phyloP scores from a whole-genome alignment of 2,888 invertebrate genomes.

The Cerceris ruficornis region DNA sequence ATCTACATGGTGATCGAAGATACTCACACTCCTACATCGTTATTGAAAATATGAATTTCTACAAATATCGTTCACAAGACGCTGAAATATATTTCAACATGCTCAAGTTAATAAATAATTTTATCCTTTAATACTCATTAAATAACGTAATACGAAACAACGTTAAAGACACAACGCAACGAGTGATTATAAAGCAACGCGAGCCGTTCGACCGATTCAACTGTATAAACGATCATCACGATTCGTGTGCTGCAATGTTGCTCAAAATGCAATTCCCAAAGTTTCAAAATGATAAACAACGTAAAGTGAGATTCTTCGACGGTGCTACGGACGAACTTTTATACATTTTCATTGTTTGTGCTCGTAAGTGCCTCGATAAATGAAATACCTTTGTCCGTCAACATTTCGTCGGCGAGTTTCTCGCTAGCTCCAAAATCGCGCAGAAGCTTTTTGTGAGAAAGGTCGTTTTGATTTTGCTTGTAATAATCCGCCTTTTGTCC shows the following conservation, averaged over 20 bases:
- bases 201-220: background rate
- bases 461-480: constrained; percentile 85
- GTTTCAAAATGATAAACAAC: background rate
- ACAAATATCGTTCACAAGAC: too few relatives aligned
- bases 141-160: background rate
- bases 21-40: background rate
- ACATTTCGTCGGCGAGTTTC: constrained; percentile 86
- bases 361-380: constrained; percentile 32
- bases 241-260: background rate
- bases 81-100: too few relatives aligned
- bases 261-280: background rate
- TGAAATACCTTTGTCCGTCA: constrained; percentile 89
- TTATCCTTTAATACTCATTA: too few relatives aligned
- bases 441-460: constrained; percentile 87
- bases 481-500: constrained; percentile 92
- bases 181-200: constrained; percentile 29
- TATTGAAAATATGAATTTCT: background rate
- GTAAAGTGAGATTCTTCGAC: constrained; percentile 17
- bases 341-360: constrained; percentile 33
- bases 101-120: too few relatives aligned
- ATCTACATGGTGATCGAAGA: too few relatives aligned
- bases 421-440: constrained; percentile 88
- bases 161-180: background rate
- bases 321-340: constrained; percentile 30
- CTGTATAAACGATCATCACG: background rate